Evolutionary conservation across 2,888 invertebrate species (phyloP).

Genomic region (Dicyrtoma fusca): DNA sequence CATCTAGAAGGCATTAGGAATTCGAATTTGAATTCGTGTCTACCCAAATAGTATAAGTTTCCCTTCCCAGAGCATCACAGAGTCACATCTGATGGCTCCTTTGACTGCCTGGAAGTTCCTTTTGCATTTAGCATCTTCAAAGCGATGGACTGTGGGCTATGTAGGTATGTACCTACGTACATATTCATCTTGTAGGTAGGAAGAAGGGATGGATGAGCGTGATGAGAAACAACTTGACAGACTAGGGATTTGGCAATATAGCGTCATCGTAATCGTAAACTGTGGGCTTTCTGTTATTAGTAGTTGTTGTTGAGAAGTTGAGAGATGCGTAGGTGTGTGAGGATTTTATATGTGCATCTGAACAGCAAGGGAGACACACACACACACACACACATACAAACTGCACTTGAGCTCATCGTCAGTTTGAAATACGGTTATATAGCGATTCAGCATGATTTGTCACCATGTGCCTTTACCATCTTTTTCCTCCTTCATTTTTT

Average conservation of each 20-base stretch:
- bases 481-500: not conserved
- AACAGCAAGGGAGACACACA: too few species aligned
- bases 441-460: constrained; percentile 18
- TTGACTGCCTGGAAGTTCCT: too few species aligned
- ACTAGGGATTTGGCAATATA: constrained; percentile 11
- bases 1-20: too few species aligned
- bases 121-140: too few species aligned
- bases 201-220: not conserved
- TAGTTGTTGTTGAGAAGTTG: not conserved
- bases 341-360: not conserved
- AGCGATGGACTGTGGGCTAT: too few species aligned
- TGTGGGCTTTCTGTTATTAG: not conserved
- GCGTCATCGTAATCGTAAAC: constrained; percentile 4
- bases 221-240: constrained; percentile 1
- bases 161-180: too few species aligned
- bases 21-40: too few species aligned
- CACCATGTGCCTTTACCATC: not conserved
- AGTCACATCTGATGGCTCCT: too few species aligned
- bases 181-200: not conserved
- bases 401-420: constrained; percentile 4
- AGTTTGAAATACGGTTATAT: constrained; percentile 27
- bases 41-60: too few species aligned
- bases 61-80: too few species aligned
- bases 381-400: not conserved
- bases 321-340: constrained; percentile 22